Base-by-base conservation (phyloP, 2,888 invertebrate species). In the Subacronicta megacephala region DNA sequence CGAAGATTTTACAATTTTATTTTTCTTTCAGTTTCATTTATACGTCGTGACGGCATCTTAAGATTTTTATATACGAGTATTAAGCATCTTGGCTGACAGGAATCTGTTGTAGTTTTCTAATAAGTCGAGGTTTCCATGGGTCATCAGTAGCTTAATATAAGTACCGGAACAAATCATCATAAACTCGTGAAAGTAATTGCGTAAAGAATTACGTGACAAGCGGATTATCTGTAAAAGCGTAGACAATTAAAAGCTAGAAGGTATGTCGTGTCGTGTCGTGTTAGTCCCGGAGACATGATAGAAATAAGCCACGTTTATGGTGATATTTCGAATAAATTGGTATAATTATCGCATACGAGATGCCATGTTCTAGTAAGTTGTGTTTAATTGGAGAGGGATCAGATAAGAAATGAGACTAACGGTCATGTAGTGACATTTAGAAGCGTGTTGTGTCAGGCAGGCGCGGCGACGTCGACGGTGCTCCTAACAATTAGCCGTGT, bases 401-500 rank as follows among this genome's bases (percentile, higher is more conserved):
- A 66, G 82, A 82, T 85, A 84, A 83, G 75, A 73, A 68, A 69
- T 65, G 47, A 70, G 73, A 72, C 65, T 85, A 87, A 85, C 89
- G 87, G 86, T 79, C 65, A 55, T 55, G 63, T 77, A 70, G 81
- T 89, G 90, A 89, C 90, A 91, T 90, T 92, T 90, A 82, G 73
- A 81, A 81, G 72, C 79, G 76, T 79, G 72, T 80, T 72, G 81
- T 82, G 82, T 82, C 77, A 75, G 76, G 75, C 78, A 81, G 79
- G 15, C 75, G 76, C 75, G 77, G 72, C 51, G 50, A 44, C 51
- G 37, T 70, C 77, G 82, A 78, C 78, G 83, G 80, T 75, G 78
- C 78, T 77, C 74, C 79, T 78, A 83, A 93, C 93, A 93, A 93
- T 93, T 93, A 92, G 87, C 82, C 73, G 73, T 80, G 89, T 89